Evolutionary conservation across 2,797 vertebrate genomes (phyloP), one percentile per base, ranked within the genome.

Genomic region (Acropternis orthonyx): DNA sequence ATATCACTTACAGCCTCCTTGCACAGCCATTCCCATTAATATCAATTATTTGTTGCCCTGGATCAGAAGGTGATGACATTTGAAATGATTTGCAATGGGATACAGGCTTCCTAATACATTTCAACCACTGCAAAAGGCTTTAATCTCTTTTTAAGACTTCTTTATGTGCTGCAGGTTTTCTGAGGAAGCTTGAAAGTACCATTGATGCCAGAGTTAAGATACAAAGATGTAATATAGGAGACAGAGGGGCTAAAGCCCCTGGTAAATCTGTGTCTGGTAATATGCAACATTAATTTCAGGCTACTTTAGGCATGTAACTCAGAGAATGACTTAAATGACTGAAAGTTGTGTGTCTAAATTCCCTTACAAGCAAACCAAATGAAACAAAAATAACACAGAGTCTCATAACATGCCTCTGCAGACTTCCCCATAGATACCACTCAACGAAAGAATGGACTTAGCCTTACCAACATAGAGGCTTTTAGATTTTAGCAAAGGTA

Each of bases 1-100:
- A 92, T 90, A 77, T 94, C 94, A 51, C 51, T 94, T 76, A 79
- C 20, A 63, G 15, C 21, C 51, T 59, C 77, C 71, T 82, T 82
- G 71, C 63, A 82, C 55, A 85, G 77, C 41, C 67, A 86, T 75
- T 78, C 27, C 48, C 88, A 83, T 82, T 85, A 75, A 66, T 79
- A 89, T 80, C 30, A 92, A 89, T 66, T 89, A 86, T 95, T 97
- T 89, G 61, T 83, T 92, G 71, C 62, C 77, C 79, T 66, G 41
- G 62, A 87, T 96, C 76, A 94, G 72, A 80, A 92, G 63, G 72
- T 48, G 76, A 94, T 80, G 67, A 52, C 82, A 56, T 84, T 80
- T 84, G 66, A 88, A 96, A 89, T 51, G 4, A 92, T 88, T 90
- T 92, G 69, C 58, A 55, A 37, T 51, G 43, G 65, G 61, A 80